Conservation (phyloP, 2,797 vertebrate species). For the Platyrinchus mystaceus region DNA sequence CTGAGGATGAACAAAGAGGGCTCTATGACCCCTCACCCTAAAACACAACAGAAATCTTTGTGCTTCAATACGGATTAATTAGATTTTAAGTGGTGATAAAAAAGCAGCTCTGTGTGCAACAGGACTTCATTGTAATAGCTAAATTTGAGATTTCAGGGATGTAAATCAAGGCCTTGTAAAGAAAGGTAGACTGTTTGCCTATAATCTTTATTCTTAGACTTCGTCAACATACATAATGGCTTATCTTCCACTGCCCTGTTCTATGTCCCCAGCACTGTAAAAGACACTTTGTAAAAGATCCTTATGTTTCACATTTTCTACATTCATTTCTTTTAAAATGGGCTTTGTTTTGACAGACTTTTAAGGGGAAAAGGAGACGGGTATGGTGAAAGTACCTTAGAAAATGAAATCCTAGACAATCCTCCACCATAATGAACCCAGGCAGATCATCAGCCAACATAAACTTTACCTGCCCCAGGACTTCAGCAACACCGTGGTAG, state of each 20-base stretch:
- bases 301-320: slow-evolving; percentile 63
- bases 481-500: not conserved
- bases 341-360: slow-evolving; percentile 63
- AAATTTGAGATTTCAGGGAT: slow-evolving; percentile 79
- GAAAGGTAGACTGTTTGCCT: slow-evolving; percentile 79
- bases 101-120: slow-evolving; percentile 77
- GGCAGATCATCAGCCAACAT: not conserved
- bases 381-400: slow-evolving; percentile 28
- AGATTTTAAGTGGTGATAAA: slow-evolving; percentile 87
- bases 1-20: slow-evolving; percentile 81
- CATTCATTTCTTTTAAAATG: slow-evolving; percentile 61
- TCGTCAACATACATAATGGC: slow-evolving; percentile 73
- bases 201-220: slow-evolving; percentile 75
- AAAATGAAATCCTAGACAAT: slow-evolving; percentile 49
- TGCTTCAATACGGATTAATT: slow-evolving; percentile 85
- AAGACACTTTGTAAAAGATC: slow-evolving; percentile 60
- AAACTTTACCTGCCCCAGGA: slow-evolving; percentile 34
- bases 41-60: slow-evolving; percentile 86
- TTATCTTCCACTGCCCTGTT: slow-evolving; percentile 57
- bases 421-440: slow-evolving; percentile 26
- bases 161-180: slow-evolving; percentile 76
- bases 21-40: slow-evolving; percentile 87
- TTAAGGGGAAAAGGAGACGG: slow-evolving; percentile 52
- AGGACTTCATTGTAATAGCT: slow-evolving; percentile 82
- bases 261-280: slow-evolving; percentile 61